These are phyloP conservation scores for Gonatopus flavifemur DNA, from an alignment of 1,140 invertebrate species.

Conservation along the genomic window DNA sequence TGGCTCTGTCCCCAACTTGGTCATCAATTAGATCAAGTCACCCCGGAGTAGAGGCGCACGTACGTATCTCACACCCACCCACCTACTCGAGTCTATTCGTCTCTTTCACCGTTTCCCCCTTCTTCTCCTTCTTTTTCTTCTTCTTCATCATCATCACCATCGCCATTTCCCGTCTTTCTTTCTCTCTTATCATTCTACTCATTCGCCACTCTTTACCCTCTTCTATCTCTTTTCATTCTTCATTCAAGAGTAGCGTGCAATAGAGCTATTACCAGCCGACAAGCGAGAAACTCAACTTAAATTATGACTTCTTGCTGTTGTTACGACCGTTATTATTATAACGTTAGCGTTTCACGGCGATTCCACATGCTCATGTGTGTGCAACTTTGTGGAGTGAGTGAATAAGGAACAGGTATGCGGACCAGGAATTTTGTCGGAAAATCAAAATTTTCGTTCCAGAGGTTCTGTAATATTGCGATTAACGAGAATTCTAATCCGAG, in stretches of 20 bases:
- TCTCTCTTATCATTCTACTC: not conserved
- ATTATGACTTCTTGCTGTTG: slow-evolving; percentile 42
- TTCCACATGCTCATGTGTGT: slow-evolving; percentile 20
- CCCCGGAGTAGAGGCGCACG: slow-evolving; percentile 33
- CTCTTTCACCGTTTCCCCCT: slow-evolving; percentile 18
- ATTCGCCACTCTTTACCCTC: slow-evolving; percentile 5
- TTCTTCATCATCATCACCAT: slow-evolving; percentile 4
- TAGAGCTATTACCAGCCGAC: slow-evolving; percentile 41
- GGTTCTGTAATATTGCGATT: no score
- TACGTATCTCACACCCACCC: slow-evolving; percentile 35
- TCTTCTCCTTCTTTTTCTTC: slow-evolving; percentile 11
- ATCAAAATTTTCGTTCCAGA: no score
- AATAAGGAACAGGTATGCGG: no score
- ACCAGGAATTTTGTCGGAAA: no score
- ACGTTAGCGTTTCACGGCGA: slow-evolving; percentile 37
- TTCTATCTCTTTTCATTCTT: slow-evolving; percentile 16
- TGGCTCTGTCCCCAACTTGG: slow-evolving; percentile 41
- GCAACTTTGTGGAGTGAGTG: not conserved
- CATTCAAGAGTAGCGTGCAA: slow-evolving; percentile 42
- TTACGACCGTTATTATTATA: slow-evolving; percentile 43
- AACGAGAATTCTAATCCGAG: no score
- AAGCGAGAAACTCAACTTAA: slow-evolving; percentile 48
- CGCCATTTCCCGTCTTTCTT: slow-evolving; percentile 8
- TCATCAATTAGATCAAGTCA: slow-evolving; percentile 54
- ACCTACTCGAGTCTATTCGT: slow-evolving; percentile 18